Evolutionary conservation across 1,140 invertebrate genomes (phyloP).

Genomic region (Magallana ariakensis): DNA sequence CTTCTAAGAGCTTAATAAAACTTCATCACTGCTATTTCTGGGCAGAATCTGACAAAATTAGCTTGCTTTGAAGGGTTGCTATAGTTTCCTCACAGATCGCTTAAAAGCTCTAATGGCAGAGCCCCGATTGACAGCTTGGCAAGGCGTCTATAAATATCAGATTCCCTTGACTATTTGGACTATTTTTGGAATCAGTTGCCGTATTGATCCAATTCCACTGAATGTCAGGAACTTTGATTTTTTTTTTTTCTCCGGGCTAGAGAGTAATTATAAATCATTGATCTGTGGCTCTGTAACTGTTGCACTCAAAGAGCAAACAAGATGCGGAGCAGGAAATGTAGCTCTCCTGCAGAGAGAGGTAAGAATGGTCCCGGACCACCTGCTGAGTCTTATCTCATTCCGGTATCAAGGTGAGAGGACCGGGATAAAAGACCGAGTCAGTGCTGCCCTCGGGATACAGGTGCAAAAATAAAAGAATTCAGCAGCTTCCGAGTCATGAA

Average conservation of each 20-base stretch:
- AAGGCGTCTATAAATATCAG: not conserved
- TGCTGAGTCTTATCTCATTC: conserved; percentile 26
- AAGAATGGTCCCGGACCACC: conserved; percentile 10
- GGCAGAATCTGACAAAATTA: conserved; percentile 4
- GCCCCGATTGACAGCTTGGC: not conserved
- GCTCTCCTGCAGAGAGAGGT: conserved; percentile 30
- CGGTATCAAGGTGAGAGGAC: conserved; percentile 4
- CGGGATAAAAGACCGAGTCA: not conserved
- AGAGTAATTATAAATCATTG: conserved; percentile 35
- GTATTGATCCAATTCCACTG: conserved; percentile 19
- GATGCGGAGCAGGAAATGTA: conserved; percentile 10
- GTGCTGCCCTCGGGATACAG: not conserved
- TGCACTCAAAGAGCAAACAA: conserved; percentile 31
- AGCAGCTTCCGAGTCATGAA: not conserved
- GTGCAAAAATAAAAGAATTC: conserved; percentile 1
- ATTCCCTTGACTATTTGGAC: not conserved
- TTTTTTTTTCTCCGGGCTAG: not conserved
- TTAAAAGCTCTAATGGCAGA: conserved; percentile 28
- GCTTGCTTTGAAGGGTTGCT: conserved; percentile 28
- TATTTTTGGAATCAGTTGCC: conserved; percentile 6
- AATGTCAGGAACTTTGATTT: conserved; percentile 21
- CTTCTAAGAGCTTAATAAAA: conserved; percentile 22
- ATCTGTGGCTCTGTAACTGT: conserved; percentile 9
- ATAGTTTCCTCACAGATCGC: conserved; percentile 24
- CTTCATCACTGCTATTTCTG: conserved; percentile 15